Conservation (phyloP, 2,797 vertebrate species). For the Calcarius lapponicus region DNA sequence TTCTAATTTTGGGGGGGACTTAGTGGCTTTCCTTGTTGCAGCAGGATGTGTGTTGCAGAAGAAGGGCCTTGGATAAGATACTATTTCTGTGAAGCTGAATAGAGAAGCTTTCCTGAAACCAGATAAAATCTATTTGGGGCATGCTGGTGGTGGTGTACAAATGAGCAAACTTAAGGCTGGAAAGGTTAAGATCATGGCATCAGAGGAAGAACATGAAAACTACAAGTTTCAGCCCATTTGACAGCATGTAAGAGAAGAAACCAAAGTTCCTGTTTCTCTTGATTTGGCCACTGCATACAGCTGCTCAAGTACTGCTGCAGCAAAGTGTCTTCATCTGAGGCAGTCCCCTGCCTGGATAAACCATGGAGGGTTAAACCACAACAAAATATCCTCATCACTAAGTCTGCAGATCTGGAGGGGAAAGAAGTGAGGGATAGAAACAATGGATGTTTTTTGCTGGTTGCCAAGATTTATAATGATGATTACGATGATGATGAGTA, state of each 20-base stretch:
- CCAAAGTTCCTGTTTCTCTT: background rate
- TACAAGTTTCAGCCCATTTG: background rate
- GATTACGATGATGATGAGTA: constrained; percentile 36
- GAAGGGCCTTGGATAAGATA: background rate
- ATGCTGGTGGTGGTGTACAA: background rate
- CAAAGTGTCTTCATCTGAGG: constrained; percentile 3
- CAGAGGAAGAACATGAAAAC: background rate
- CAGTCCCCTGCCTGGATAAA: constrained; percentile 21
- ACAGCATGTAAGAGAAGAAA: background rate
- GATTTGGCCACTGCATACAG: background rate
- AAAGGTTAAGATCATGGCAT: background rate
- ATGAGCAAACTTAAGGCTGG: background rate
- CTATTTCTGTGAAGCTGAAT: background rate
- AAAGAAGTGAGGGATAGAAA: constrained; percentile 29
- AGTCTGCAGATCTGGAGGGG: constrained; percentile 15
- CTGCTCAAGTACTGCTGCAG: background rate
- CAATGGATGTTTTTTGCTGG: constrained; percentile 22
- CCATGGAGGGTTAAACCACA: constrained; percentile 12
- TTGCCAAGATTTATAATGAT: constrained; percentile 51
- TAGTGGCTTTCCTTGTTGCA: background rate
- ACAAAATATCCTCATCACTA: background rate
- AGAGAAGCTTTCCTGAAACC: background rate
- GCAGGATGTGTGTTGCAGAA: background rate
- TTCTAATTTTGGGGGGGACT: background rate
- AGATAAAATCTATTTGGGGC: background rate